A percentile compares a stretch with the other conserved stretches of the same genome.
Evolutionary conservation across 2,113 vertebrate genomes (phyloP).

Genomic region (Trogon melanurus): DNA sequence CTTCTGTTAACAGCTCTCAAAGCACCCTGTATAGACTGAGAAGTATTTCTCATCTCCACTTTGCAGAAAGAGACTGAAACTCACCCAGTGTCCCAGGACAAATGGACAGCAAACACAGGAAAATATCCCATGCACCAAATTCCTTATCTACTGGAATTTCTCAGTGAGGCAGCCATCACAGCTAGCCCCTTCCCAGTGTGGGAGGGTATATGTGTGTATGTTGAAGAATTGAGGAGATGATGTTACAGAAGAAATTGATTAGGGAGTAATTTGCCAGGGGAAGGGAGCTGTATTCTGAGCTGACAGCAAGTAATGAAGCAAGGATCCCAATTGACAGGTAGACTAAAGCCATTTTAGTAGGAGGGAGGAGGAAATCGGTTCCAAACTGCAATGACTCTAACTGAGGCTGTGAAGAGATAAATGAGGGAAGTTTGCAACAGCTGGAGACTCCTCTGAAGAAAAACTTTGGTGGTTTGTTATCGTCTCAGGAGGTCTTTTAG

Average conservation of each 20-base stretch:
- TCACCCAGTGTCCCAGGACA: background rate
- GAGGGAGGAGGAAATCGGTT: slow-evolving; percentile 66
- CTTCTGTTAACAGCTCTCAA: background rate
- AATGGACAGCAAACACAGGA: background rate
- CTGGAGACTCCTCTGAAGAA: slow-evolving; percentile 59
- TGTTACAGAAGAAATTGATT: slow-evolving; percentile 76
- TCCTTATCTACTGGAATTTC: background rate
- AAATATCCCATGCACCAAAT: background rate
- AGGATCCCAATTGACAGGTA: slow-evolving; percentile 77
- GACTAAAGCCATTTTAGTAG: slow-evolving; percentile 71
- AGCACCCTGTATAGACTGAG: background rate
- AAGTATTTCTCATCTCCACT: background rate
- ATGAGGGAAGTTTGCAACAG: slow-evolving; percentile 68
- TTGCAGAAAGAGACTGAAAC: background rate
- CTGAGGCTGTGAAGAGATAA: slow-evolving; percentile 73
- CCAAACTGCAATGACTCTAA: slow-evolving; percentile 70
- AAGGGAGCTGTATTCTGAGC: slow-evolving; percentile 64
- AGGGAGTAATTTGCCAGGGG: slow-evolving; percentile 74
- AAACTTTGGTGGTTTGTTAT: slow-evolving; percentile 69
- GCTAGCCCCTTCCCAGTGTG: background rate
- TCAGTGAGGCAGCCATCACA: background rate
- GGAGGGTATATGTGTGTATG: background rate
- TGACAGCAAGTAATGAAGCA: slow-evolving; percentile 81
- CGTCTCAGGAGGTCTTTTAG: slow-evolving; percentile 67
- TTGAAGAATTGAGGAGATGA: slow-evolving; percentile 40